These are phyloP conservation scores for Phaenicophaeus curvirostris DNA, from an alignment of 2,797 vertebrate genomes.

Conservation along the genomic window DNA sequence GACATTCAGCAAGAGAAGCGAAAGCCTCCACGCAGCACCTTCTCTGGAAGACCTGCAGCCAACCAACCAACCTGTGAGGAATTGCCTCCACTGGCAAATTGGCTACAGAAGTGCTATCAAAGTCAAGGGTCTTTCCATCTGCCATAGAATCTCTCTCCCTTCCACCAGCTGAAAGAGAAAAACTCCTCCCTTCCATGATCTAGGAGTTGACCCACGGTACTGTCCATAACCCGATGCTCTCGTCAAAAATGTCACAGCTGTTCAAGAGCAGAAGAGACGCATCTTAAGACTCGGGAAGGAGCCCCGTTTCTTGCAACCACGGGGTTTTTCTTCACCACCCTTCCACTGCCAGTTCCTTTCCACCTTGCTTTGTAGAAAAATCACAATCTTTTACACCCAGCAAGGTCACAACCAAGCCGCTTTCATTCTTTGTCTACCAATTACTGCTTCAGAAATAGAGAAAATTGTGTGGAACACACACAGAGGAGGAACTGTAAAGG, in stretches of 20 bases:
- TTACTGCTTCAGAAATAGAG: background rate
- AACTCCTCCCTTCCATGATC: background rate
- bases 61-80: background rate
- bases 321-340: background rate
- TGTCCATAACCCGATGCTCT: background rate
- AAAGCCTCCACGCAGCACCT: background rate
- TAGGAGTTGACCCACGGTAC: background rate
- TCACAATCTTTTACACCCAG: background rate
- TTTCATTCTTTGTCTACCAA: background rate
- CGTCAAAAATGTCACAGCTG: background rate
- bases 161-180: background rate
- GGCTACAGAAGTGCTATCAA: background rate
- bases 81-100: background rate
- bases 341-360: background rate
- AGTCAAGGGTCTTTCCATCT: rapidly evolving
- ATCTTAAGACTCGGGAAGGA: background rate
- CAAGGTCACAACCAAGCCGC: background rate
- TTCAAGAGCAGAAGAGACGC: background rate
- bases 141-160: background rate
- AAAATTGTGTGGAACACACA: background rate
- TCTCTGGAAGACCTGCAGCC: background rate
- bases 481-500: slow-evolving; percentile 2
- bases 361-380: background rate
- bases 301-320: background rate
- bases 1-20: background rate